phyloP scores from a whole-genome alignment of 2,888 invertebrate genomes.

The Drosophila ustulata region DNA sequence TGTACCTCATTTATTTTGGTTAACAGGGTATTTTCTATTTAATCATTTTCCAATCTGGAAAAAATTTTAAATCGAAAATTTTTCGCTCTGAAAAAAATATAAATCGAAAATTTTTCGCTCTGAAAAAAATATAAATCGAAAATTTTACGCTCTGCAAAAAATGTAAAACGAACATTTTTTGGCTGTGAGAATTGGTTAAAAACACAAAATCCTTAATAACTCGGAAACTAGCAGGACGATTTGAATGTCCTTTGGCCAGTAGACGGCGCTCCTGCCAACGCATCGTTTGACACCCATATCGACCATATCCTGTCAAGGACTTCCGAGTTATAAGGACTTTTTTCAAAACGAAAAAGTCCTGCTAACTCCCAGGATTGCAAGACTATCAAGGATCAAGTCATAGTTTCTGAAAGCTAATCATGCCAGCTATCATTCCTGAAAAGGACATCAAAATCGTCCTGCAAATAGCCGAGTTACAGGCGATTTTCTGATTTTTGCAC shows the following conservation, averaged over 20 bases:
- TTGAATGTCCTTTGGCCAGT: slow-evolving; percentile 1
- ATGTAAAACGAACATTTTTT: background rate
- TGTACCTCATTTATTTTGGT: background rate
- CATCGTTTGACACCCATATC: background rate
- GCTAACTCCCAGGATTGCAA: background rate
- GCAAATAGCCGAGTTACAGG: background rate
- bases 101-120: too few species aligned
- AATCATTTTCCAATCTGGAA: background rate
- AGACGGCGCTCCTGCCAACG: background rate
- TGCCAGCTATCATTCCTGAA: background rate
- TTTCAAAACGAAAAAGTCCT: background rate
- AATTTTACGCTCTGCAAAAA: too few species aligned
- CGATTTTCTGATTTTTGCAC: background rate
- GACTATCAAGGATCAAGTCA: background rate
- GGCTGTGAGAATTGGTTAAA: background rate
- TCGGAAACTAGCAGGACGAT: background rate
- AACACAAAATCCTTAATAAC: background rate
- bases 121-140: too few species aligned
- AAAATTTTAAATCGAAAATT: too few species aligned
- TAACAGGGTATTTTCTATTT: background rate
- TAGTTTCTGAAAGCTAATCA: background rate
- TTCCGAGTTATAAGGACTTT: background rate
- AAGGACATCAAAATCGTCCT: background rate
- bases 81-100: too few species aligned
- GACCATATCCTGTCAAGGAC: background rate